Conservation (phyloP, 2,113 vertebrate species). For the Melanocharis versteri region DNA sequence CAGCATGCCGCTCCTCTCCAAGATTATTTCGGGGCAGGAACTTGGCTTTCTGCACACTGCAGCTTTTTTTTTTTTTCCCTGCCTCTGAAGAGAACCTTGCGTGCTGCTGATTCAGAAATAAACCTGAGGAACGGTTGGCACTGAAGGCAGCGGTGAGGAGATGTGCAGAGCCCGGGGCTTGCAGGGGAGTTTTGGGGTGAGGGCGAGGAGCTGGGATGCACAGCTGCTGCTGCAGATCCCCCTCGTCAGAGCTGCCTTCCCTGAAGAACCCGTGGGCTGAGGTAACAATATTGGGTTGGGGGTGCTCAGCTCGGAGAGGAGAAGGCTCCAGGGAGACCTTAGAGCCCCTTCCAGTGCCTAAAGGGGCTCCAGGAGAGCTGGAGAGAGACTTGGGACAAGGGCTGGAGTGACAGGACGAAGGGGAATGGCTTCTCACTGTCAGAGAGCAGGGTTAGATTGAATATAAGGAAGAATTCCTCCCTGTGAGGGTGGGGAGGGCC, state of each 20-base stretch:
- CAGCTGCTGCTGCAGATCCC: background rate
- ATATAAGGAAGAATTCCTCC: background rate
- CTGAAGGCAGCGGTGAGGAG: background rate
- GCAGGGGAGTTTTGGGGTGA: background rate
- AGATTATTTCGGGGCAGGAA: constrained; percentile 33
- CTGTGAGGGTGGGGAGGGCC: no score
- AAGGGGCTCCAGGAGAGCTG: background rate
- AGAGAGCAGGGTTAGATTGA: background rate
- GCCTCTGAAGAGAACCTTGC: background rate
- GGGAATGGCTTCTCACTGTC: background rate
- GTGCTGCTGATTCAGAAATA: background rate
- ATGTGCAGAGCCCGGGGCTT: background rate
- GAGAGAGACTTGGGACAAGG: background rate
- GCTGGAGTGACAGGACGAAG: background rate
- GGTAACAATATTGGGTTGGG: background rate
- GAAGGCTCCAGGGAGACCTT: background rate
- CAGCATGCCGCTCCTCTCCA: background rate
- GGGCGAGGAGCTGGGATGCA: background rate
- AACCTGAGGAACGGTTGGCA: background rate
- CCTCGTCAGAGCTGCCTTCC: background rate
- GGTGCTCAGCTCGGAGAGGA: background rate
- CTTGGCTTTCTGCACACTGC: background rate
- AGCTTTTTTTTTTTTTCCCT: background rate
- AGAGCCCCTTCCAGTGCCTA: background rate
- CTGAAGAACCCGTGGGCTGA: background rate